A percentile compares a stretch with the other conserved stretches of the same genome.
These are phyloP conservation scores for Ennomos quercinarius DNA, from an alignment of 2,888 invertebrate species.

Conservation along the genomic window DNA sequence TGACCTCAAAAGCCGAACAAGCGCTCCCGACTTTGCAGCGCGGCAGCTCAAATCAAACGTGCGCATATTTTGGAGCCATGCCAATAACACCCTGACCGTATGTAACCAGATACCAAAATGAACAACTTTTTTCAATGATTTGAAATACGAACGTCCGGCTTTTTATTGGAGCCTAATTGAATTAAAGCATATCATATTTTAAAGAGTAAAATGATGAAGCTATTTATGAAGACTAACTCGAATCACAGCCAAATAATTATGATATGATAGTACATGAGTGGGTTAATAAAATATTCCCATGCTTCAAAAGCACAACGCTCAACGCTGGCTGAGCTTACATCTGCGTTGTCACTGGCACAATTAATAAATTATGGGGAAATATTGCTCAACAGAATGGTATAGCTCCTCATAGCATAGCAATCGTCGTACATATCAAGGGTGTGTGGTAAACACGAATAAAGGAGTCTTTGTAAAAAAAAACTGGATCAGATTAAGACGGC, in stretches of 20 bases:
- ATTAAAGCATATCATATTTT: constrained; percentile 1
- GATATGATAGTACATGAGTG: constrained; percentile 6
- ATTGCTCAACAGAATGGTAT: constrained; percentile 53
- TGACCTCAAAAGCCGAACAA: constrained; percentile 22
- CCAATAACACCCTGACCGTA: constrained; percentile 20
- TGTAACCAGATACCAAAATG: constrained; percentile 17
- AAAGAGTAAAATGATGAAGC: neutral
- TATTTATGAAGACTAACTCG: neutral
- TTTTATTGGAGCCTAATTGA: neutral
- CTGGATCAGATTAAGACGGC: constrained; percentile 68
- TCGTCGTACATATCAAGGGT: constrained; percentile 55
- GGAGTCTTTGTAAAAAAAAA: constrained; percentile 57
- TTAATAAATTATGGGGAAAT: constrained; percentile 64
- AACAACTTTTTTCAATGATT: constrained; percentile 10
- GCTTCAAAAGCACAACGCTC: constrained; percentile 46
- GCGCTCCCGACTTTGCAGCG: constrained; percentile 17
- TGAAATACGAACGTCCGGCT: constrained; percentile 4
- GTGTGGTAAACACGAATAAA: constrained; percentile 74
- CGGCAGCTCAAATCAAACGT: constrained; percentile 26
- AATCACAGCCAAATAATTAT: constrained; percentile 4
- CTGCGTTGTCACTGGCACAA: constrained; percentile 61
- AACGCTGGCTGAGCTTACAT: constrained; percentile 49
- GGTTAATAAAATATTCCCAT: constrained; percentile 44
- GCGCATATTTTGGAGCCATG: constrained; percentile 23
- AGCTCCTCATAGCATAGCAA: constrained; percentile 13